Evolutionary conservation across 2,888 invertebrate species (phyloP).

Genomic region (Terebella lapidaria): DNA sequence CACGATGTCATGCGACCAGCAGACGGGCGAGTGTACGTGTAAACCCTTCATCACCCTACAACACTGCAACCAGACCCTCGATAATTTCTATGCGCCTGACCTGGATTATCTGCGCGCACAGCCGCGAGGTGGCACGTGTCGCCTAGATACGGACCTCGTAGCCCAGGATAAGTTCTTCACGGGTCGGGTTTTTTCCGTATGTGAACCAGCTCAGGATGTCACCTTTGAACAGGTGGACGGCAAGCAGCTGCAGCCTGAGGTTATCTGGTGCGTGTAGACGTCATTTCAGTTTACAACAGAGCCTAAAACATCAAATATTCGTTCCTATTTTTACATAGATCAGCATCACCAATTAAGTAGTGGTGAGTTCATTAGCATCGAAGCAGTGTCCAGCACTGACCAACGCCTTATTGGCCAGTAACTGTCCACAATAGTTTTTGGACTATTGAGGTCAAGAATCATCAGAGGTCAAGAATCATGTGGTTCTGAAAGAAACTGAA

Average conservation of each 20-base stretch:
- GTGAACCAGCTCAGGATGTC: conserved; percentile 2
- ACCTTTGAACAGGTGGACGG: background rate
- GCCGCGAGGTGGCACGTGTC: conserved; percentile 17
- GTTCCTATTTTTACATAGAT: no score
- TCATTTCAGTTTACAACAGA: no score
- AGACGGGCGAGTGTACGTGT: conserved; percentile 22
- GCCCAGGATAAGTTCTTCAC: conserved; percentile 13
- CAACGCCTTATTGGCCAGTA: no score
- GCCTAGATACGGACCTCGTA: conserved; percentile 10
- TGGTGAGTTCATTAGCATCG: no score
- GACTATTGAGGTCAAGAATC: no score
- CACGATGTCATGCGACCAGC: conserved; percentile 15
- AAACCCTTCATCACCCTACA: conserved; percentile 11
- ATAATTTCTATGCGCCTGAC: conserved; percentile 14
- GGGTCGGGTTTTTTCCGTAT: conserved; percentile 12
- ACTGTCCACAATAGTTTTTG: no score
- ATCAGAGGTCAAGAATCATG: no score
- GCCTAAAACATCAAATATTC: no score
- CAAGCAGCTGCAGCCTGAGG: conserved; percentile 4
- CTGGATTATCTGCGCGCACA: conserved; percentile 18
- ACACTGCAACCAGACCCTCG: conserved; percentile 11
- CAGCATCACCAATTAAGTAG: no score
- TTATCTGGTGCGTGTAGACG: conserved; percentile 2
- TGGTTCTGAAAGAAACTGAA: no score
- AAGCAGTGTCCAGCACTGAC: no score